Evolutionary conservation across 2,113 vertebrate species (phyloP), one percentile per base, ranked within the genome.

Genomic region (Pteruthius melanotis): DNA sequence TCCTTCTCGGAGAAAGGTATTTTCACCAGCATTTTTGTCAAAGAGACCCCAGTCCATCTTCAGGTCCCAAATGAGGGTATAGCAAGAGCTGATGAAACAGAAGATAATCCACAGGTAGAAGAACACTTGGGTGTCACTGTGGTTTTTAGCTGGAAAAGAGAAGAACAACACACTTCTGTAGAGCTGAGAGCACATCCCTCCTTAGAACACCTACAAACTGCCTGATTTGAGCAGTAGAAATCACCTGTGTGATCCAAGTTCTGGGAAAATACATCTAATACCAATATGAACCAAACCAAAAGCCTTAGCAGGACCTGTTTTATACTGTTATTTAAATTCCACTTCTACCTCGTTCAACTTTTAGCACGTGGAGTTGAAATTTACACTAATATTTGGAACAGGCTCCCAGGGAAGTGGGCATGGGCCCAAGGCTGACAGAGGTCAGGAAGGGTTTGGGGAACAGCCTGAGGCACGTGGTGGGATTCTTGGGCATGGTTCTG

Each of bases 11-110:
- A 99, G 98, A 96, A 99, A 99, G 88, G 98, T 99, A 94, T 99
- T 99, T 97, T 99, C 99, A 90, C 99, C 99, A 24, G 99, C 99
- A 40, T 99, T 99, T 45, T 98, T 98, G 97, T 99, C 99, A 93
- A 99, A 99, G 96, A 99, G 98, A 71, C 99, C 99, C 99, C 99
- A 99, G 97, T 99, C 99, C 99, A 99, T 99, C 95, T 99, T 99
- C 94, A 99, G 98, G 95, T 99, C 99, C 99, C 99, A 99, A 97
- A 99, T 99, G 61, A 99, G 99, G 7, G 99, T 99, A 93, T 99
- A 99, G 84, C 98, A 98, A 44, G 99, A 99, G 97, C 99, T 99
- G 98, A 99, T 97, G 84, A 98, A 97, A 75, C 97, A 99, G 97
- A 98, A 99, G 81, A 99, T 94, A 52, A 99, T 98, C 98, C 99